Evolutionary conservation across 2,888 invertebrate genomes (phyloP).

Genomic region (Parochlus steinenii): DNA sequence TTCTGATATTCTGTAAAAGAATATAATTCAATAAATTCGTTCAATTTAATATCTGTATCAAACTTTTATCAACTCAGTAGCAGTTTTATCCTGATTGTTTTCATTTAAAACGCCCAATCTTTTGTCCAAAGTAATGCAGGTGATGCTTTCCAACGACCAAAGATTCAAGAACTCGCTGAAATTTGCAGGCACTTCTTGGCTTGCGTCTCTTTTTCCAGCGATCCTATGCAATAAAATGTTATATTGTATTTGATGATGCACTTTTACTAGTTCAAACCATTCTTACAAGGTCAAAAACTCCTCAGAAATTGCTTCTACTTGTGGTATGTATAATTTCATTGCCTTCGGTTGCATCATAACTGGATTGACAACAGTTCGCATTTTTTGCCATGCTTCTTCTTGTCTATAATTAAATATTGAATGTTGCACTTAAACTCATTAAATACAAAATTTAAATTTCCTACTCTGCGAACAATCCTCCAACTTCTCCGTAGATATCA

Average conservation of each 20-base stretch:
- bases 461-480: slow-evolving; percentile 18
- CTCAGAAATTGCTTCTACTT: slow-evolving; percentile 33
- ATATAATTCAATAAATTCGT: background rate
- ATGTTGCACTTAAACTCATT: background rate
- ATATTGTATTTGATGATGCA: too few relatives aligned
- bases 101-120: slow-evolving; percentile 16
- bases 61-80: slow-evolving; percentile 1
- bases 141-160: slow-evolving; percentile 4
- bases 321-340: slow-evolving; percentile 34
- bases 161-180: background rate
- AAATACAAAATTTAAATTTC: slow-evolving; percentile 4
- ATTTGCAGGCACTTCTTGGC: slow-evolving; percentile 6
- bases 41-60: background rate
- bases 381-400: slow-evolving; percentile 46
- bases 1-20: slow-evolving; percentile 12
- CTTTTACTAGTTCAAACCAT: too few relatives aligned
- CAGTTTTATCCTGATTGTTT: slow-evolving; percentile 8
- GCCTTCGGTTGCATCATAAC: slow-evolving; percentile 45
- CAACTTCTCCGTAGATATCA: slow-evolving; percentile 19
- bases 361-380: slow-evolving; percentile 48
- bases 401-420: slow-evolving; percentile 28
- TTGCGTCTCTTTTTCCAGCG: background rate
- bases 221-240: background rate
- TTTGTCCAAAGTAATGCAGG: background rate
- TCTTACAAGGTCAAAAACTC: slow-evolving; percentile 24